These are phyloP conservation scores for Aplysina aerophoba DNA, from an alignment of 37 sponge, comb jelly and placozoan genomes.

Conservation along the genomic window DNA sequence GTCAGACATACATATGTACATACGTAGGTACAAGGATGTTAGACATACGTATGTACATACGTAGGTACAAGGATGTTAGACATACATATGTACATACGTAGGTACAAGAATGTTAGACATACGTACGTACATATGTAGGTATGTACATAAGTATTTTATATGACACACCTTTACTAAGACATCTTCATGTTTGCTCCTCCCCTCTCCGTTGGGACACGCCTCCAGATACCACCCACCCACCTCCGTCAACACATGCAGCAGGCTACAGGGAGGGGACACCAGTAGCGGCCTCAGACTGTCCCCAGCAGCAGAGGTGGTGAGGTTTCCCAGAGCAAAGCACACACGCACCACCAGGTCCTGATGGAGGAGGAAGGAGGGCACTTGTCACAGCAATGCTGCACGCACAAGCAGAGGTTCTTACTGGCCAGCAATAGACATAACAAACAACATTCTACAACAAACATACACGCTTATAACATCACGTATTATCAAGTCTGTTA, in stretches of 20 bases:
- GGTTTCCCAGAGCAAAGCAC: constrained; percentile 86
- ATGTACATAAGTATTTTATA: not conserved
- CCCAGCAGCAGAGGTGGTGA: constrained; percentile 44
- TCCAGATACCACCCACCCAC: not conserved
- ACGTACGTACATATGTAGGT: not conserved
- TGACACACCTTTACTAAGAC: constrained; percentile 74
- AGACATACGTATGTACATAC: not conserved
- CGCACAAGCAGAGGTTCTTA: too few relatives aligned
- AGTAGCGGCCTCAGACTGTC: constrained; percentile 34
- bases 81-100: constrained; percentile 8
- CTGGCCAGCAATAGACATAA: too few relatives aligned
- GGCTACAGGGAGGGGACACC: constrained; percentile 17
- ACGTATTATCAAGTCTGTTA: too few relatives aligned
- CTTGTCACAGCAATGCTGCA: too few relatives aligned
- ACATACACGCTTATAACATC: too few relatives aligned
- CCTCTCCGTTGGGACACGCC: not conserved
- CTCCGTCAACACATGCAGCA: not conserved
- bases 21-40: constrained; percentile 4
- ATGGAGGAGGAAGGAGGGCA: not conserved
- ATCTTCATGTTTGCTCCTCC: constrained; percentile 62
- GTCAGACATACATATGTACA: not conserved
- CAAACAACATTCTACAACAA: too few relatives aligned
- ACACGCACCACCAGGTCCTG: constrained; percentile 83
- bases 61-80: not conserved
- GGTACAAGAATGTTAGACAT: not conserved